Percentiles rank a stretch among this genome's conserved stretches.
phyloP scores from a whole-genome alignment of 2,113 vertebrate species.

The Hepsetus odoe region DNA sequence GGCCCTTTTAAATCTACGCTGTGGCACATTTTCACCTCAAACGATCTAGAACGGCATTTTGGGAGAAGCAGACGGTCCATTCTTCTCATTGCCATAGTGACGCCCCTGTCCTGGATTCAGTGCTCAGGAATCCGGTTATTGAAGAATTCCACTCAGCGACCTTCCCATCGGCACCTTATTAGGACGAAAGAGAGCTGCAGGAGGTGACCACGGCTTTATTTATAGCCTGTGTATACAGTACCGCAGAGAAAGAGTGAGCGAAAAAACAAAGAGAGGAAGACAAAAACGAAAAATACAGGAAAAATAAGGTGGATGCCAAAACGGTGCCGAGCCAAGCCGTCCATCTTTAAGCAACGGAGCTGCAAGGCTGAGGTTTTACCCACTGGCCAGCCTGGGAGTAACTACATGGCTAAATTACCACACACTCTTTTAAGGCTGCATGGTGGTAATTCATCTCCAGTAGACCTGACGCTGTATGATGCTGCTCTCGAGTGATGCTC shows the following conservation, averaged over 20 bases:
- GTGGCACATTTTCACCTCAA: neutral
- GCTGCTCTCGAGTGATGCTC: too few species aligned
- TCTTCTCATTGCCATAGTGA: conserved; percentile 17
- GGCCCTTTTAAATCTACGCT: neutral
- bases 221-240: conserved; percentile 2
- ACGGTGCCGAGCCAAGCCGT: too few species aligned
- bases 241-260: neutral
- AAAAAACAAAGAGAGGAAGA: neutral
- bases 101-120: conserved; percentile 12
- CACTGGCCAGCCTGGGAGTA: too few species aligned
- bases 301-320: too few species aligned
- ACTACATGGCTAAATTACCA: too few species aligned
- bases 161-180: conserved; percentile 40
- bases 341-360: too few species aligned
- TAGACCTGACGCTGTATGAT: too few species aligned
- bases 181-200: conserved; percentile 21
- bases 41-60: too few species aligned
- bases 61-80: neutral
- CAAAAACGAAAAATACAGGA: neutral
- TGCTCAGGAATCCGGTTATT: conserved; percentile 23
- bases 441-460: too few species aligned
- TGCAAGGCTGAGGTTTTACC: too few species aligned
- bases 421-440: too few species aligned
- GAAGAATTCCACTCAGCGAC: conserved; percentile 33
- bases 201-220: conserved; percentile 4